Base-by-base conservation (phyloP, 2,113 vertebrate genomes). In the Alligator mississippiensis region DNA sequence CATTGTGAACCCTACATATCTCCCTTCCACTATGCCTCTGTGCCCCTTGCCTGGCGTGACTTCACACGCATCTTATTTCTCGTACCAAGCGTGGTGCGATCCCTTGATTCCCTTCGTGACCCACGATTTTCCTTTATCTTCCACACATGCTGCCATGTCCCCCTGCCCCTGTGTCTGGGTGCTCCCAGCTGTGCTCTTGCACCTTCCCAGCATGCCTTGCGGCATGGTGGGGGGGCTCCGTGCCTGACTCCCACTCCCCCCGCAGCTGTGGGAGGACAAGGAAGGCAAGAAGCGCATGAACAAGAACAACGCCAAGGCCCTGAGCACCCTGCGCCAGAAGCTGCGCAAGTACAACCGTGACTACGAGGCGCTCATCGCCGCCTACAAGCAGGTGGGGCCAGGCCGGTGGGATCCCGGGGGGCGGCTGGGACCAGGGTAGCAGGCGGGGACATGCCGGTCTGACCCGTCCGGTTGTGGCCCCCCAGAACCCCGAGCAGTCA, bases 271-370 rank as follows among this genome's bases (percentile, higher is more conserved):
- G 98, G 99, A 99, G 88, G 99, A 99, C 93, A 99, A 99, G 91
- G 99, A 99, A 90, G 99, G 98, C 57, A 99, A 99, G 93, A 99
- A 99, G 97, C 99, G 99, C 96, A 99, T 99, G 99, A 99, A 99
- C 96, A 99, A 99, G 97, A 99, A 99, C 96, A 99, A 99, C 1
- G 98, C 99, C 14, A 99, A 99, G 95, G 98, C 99, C 22, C 97
- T 99, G 89, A 99, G 98, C 92, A 99, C 99, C 1, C 97, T 99
- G 38, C 98, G 99, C 10, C 99, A 99, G 97, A 99, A 99, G 97
- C 99, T 99, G 88, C 98, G 98, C 93, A 99, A 99, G 91, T 99
- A 99, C 97, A 99, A 99, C 97, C 95, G 98, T 19, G 99, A 99
- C 87, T 99, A 98, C 27, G 99, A 99, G 94, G 95, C 97, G 0